Evolutionary conservation across 2,797 vertebrate genomes (phyloP).

Genomic region (Pseudocheirus occidentalis): DNA sequence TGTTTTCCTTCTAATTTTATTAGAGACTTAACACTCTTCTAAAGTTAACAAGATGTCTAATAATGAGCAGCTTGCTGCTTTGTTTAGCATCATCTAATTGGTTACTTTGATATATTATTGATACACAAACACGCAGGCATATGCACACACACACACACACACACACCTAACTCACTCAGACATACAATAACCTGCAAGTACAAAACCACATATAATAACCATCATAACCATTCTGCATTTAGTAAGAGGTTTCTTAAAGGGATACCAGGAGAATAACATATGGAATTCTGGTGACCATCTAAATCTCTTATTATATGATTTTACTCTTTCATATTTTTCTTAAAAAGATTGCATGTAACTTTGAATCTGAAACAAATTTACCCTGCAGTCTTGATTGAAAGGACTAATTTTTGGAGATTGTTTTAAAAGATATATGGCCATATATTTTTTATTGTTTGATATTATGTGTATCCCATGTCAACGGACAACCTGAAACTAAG

Average conservation of each 20-base stretch:
- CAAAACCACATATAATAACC: background rate
- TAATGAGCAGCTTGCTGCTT: constrained; percentile 53
- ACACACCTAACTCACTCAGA: background rate
- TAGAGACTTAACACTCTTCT: constrained; percentile 49
- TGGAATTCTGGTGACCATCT: constrained; percentile 9
- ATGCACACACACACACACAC: constrained; percentile 2
- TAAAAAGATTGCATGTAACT: background rate
- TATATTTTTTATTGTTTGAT: background rate
- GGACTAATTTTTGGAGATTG: background rate
- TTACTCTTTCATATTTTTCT: background rate
- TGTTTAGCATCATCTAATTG: constrained; percentile 71
- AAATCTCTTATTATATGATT: background rate
- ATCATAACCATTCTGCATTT: constrained; percentile 23
- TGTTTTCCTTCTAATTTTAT: constrained; percentile 68
- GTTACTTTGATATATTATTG: constrained; percentile 57
- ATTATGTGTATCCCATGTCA: background rate
- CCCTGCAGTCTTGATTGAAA: background rate
- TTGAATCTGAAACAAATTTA: background rate
- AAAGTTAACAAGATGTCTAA: constrained; percentile 67
- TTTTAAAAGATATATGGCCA: background rate
- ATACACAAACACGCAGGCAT: constrained; percentile 30
- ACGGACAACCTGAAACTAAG: background rate
- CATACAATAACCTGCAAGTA: background rate
- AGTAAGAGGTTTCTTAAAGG: background rate
- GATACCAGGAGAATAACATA: background rate